These are phyloP conservation scores for Myioborus melanocephalus DNA, from an alignment of 2,797 vertebrate species.

Conservation along the genomic window DNA sequence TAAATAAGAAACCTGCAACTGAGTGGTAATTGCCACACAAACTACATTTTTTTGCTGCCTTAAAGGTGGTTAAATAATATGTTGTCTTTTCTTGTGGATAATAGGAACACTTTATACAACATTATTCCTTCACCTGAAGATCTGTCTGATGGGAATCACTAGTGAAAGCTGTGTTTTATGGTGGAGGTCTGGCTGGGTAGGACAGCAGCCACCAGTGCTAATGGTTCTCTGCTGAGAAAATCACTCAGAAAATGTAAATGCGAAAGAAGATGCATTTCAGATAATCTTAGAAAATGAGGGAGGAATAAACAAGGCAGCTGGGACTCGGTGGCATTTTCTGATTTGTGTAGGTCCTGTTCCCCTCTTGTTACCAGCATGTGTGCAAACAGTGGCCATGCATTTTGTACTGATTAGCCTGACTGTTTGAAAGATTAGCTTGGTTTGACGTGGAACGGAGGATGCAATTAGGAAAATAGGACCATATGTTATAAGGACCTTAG, in stretches of 20 bases:
- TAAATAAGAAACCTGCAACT: neutral
- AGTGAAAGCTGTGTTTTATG: neutral
- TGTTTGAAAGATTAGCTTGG: conserved; percentile 55
- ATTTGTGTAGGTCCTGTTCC: conserved; percentile 37
- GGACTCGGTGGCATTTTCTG: neutral
- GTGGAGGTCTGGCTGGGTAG: neutral
- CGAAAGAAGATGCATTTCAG: neutral
- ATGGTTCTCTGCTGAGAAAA: conserved; percentile 3
- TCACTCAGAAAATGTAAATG: neutral
- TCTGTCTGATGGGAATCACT: neutral
- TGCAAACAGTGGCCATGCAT: conserved; percentile 52
- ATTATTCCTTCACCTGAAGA: neutral
- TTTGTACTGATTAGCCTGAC: conserved; percentile 53
- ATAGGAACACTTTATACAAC: neutral
- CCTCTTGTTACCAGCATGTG: conserved; percentile 43
- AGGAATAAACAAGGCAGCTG: conserved; percentile 15
- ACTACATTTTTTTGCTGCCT: neutral
- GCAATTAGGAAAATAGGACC: conserved; percentile 64
- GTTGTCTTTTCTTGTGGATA: neutral
- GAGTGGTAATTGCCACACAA: neutral
- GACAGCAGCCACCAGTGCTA: neutral
- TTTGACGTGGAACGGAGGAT: conserved; percentile 36
- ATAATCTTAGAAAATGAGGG: neutral
- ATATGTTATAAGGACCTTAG: conserved; percentile 59
- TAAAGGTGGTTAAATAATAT: neutral